A percentile compares a stretch with the other conserved stretches of the same genome.
Evolutionary conservation across 2,113 vertebrate species (phyloP).

Genomic region (Geothlypis trichas): DNA sequence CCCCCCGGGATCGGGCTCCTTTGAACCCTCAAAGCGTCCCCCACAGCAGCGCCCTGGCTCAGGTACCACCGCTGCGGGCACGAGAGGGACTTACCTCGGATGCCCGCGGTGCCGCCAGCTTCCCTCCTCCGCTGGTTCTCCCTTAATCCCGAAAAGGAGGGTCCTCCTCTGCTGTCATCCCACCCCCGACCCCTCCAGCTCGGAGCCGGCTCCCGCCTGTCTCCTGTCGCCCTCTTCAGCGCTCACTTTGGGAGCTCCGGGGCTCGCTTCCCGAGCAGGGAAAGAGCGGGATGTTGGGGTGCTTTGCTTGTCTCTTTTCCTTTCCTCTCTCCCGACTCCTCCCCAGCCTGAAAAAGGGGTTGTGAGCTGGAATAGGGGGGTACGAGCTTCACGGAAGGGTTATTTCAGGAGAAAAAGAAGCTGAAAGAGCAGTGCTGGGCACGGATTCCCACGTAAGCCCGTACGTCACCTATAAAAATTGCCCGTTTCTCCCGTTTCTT

Average conservation of each 20-base stretch:
- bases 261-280: not conserved
- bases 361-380: not conserved
- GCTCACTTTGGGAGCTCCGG: conserved; percentile 20
- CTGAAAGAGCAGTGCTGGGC: conserved; percentile 50
- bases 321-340: not conserved
- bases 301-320: not conserved
- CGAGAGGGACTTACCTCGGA: conserved; percentile 8
- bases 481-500: not conserved
- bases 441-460: conserved; percentile 63
- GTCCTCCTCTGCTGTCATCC: not conserved
- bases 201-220: not conserved
- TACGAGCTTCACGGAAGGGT: conserved; percentile 18
- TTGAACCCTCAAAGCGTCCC: not conserved
- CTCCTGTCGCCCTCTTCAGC: not conserved
- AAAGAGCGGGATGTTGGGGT: not conserved
- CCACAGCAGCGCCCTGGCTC: not conserved
- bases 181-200: not conserved
- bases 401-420: conserved; percentile 48
- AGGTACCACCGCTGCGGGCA: not conserved
- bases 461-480: conserved; percentile 72
- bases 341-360: not conserved
- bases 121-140: not conserved
- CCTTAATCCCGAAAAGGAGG: not conserved
- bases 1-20: not conserved
- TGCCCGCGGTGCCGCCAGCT: not conserved